phyloP scores from a whole-genome alignment of 2,888 invertebrate species.

The Cataglyphis rosenhaueri region DNA sequence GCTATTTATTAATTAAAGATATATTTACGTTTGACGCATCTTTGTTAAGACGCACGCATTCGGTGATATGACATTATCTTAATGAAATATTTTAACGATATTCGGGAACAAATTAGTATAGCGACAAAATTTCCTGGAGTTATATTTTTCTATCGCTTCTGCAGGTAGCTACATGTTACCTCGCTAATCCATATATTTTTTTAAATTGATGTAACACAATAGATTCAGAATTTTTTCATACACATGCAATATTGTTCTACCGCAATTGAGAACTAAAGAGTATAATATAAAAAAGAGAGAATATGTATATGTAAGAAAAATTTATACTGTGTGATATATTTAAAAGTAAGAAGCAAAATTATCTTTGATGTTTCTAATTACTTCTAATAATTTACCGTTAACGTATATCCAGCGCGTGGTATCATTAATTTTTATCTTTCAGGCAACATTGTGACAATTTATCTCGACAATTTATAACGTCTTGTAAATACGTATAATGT shows the following conservation, averaged over 20 bases:
- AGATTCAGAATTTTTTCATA: too few species aligned
- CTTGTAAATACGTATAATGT: neutral
- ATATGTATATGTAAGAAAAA: too few species aligned
- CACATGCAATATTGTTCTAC: too few species aligned
- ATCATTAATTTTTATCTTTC: neutral
- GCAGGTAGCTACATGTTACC: neutral
- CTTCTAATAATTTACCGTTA: constrained; percentile 6
- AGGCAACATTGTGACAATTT: constrained; percentile 22
- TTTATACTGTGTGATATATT: too few species aligned
- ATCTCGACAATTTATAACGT: neutral
- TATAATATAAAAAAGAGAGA: too few species aligned
- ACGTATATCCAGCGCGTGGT: neutral
- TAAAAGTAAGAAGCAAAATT: too few species aligned
- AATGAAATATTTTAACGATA: neutral
- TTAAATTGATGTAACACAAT: too few species aligned
- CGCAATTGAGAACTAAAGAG: too few species aligned
- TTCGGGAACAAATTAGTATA: too few species aligned
- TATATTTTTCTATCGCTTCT: too few species aligned
- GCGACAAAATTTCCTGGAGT: too few species aligned
- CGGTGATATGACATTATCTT: constrained; percentile 25
- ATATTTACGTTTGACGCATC: neutral
- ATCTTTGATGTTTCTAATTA: neutral
- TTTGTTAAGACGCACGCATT: constrained; percentile 4
- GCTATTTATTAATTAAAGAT: constrained; percentile 16
- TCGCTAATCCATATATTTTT: neutral